phyloP scores from a whole-genome alignment of 1,140 invertebrate genomes.

The Zaprionus tsacasi region DNA sequence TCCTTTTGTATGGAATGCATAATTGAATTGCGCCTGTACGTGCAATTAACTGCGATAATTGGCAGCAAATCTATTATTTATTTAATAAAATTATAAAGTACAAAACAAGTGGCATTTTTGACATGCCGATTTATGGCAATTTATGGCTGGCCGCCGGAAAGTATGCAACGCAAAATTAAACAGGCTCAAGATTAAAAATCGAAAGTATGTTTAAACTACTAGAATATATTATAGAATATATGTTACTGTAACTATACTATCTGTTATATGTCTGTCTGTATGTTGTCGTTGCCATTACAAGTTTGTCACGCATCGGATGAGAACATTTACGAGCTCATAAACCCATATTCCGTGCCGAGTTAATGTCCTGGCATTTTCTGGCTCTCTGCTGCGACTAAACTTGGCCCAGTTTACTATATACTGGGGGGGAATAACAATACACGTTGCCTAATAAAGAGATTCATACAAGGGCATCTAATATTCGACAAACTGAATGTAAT shows the following conservation, averaged over 20 bases:
- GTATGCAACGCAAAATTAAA: background rate
- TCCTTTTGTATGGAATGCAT: constrained; percentile 3
- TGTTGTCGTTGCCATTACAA: constrained; percentile 12
- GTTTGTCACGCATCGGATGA: constrained; percentile 25
- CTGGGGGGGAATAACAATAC: background rate
- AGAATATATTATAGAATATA: no score
- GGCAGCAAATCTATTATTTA: constrained; percentile 2
- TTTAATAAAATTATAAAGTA: background rate
- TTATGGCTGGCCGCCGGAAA: background rate
- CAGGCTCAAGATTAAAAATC: background rate
- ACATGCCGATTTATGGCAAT: background rate
- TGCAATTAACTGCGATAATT: constrained; percentile 8
- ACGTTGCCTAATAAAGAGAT: constrained; percentile 7
- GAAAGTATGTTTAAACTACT: background rate
- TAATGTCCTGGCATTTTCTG: background rate
- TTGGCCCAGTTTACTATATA: constrained; percentile 2
- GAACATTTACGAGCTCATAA: constrained; percentile 32
- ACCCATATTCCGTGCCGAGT: constrained; percentile 24
- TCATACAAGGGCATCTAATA: constrained; percentile 22
- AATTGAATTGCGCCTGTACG: constrained; percentile 12
- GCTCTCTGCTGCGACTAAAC: constrained; percentile 1
- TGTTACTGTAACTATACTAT: constrained; percentile 1
- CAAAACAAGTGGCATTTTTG: background rate
- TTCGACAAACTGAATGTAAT: constrained; percentile 15
- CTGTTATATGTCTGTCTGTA: background rate